A percentile compares a stretch with the other conserved stretches of the same genome.
Conservation (phyloP, 1,140 invertebrate genomes). For the Ceratina calcarata region DNA sequence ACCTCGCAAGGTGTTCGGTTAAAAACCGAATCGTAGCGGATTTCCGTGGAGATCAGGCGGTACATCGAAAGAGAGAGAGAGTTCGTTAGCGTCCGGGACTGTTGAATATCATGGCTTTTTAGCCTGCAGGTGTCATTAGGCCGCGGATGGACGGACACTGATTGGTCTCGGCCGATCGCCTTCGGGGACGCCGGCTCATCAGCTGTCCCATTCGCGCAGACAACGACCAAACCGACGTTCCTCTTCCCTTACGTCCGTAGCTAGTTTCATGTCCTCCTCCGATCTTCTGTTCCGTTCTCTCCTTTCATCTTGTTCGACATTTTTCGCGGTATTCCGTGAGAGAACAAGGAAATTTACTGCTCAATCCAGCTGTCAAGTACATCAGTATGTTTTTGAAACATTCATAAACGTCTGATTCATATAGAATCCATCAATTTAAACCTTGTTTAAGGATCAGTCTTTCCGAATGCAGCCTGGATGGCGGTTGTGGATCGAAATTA, state of each 20-base stretch:
- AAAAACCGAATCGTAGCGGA: not conserved
- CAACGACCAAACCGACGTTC: constrained; percentile 40
- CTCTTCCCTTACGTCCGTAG: not conserved
- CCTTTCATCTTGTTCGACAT: not conserved
- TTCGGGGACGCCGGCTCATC: constrained; percentile 74
- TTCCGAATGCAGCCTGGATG: too few relatives aligned
- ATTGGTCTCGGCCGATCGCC: constrained; percentile 77
- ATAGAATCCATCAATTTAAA: too few relatives aligned
- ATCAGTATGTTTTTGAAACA: too few relatives aligned
- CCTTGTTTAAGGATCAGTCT: too few relatives aligned
- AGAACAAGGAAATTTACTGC: not conserved
- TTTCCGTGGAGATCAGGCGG: constrained; percentile 25
- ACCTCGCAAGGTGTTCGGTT: not conserved
- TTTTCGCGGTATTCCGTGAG: not conserved
- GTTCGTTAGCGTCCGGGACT: constrained; percentile 75
- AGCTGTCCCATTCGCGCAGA: constrained; percentile 76
- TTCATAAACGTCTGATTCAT: too few relatives aligned
- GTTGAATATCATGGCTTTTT: constrained; percentile 78
- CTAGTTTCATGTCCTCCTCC: not conserved
- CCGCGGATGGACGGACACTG: constrained; percentile 74
- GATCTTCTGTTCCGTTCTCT: not conserved
- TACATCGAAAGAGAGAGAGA: constrained; percentile 34
- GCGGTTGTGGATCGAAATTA: too few relatives aligned
- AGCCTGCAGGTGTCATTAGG: constrained; percentile 79
- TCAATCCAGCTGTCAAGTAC: not conserved